Percentiles rank a stretch among this genome's conserved stretches.
Evolutionary conservation across 2,797 vertebrate genomes (phyloP).

Genomic region (Gallirallus australis): DNA sequence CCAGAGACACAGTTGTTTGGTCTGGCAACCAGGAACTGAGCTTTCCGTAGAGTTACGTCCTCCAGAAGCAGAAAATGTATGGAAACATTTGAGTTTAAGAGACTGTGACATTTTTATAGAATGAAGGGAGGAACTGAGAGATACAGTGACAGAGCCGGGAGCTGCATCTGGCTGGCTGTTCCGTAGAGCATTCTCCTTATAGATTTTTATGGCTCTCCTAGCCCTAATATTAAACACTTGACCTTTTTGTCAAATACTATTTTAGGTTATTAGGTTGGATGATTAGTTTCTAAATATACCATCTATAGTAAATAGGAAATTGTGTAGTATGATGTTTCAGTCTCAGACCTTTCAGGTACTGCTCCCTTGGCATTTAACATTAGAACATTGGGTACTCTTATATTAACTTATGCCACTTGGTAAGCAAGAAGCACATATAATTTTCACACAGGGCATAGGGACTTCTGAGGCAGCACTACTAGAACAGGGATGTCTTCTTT

Average conservation of each 20-base stretch:
- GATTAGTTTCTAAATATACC: conserved; percentile 80
- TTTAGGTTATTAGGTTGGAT: conserved; percentile 74
- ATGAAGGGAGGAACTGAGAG: conserved; percentile 31
- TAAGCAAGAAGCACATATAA: background rate
- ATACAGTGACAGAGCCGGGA: background rate
- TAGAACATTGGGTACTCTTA: background rate
- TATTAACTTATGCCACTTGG: conserved; percentile 43
- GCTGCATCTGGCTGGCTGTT: conserved; percentile 63
- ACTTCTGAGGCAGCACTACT: background rate
- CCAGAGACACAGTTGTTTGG: background rate
- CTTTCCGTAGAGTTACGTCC: background rate
- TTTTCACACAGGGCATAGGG: background rate
- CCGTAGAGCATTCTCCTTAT: conserved; percentile 52
- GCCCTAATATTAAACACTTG: conserved; percentile 75
- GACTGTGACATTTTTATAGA: conserved; percentile 60
- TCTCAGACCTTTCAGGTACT: conserved; percentile 66
- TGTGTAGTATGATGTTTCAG: conserved; percentile 48
- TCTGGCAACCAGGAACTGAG: background rate
- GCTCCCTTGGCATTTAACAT: conserved; percentile 66
- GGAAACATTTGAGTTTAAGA: conserved; percentile 60
- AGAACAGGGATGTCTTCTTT: background rate
- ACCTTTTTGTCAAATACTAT: conserved; percentile 78
- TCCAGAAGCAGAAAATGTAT: conserved; percentile 21
- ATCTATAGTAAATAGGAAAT: conserved; percentile 77
- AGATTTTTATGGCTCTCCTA: conserved; percentile 70